Conservation (phyloP, 2,113 vertebrate genomes). For the Malurus cyaneus region DNA sequence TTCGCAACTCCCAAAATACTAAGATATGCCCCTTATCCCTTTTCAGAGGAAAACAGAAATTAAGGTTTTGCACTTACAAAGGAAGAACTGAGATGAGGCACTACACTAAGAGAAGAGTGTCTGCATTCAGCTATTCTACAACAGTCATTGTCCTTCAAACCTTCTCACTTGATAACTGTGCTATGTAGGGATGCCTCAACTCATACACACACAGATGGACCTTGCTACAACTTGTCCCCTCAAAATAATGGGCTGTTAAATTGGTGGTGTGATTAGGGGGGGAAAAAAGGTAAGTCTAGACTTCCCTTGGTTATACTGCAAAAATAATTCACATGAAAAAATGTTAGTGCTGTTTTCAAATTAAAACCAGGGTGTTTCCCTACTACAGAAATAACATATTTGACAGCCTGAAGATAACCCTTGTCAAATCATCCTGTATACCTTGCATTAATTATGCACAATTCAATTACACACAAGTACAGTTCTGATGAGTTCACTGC, state of each 20-base stretch:
- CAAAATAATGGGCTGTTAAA: neutral
- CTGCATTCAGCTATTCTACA: neutral
- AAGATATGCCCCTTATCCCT: neutral
- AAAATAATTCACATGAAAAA: neutral
- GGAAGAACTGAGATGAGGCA: neutral
- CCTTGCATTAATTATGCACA: neutral
- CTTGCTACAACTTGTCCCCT: neutral
- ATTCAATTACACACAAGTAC: neutral
- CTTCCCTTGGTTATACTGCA: neutral
- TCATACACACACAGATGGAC: rapidly evolving
- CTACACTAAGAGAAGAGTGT: too few relatives aligned
- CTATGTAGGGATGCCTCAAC: neutral
- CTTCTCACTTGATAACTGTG: neutral
- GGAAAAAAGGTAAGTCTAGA: neutral
- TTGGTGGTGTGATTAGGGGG: neutral
- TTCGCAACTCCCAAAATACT: neutral
- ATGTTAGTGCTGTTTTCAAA: neutral
- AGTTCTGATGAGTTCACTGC: neutral
- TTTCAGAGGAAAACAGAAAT: neutral
- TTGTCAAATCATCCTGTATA: neutral
- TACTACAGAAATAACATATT: neutral
- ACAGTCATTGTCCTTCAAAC: neutral
- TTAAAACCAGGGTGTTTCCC: neutral
- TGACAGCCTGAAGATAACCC: neutral
- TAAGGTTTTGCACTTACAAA: neutral